Percentiles rank a stretch among this genome's conserved stretches.
These are phyloP conservation scores for Clarias macrocephalus DNA, from an alignment of 2,113 vertebrate genomes.

Conservation along the genomic window DNA sequence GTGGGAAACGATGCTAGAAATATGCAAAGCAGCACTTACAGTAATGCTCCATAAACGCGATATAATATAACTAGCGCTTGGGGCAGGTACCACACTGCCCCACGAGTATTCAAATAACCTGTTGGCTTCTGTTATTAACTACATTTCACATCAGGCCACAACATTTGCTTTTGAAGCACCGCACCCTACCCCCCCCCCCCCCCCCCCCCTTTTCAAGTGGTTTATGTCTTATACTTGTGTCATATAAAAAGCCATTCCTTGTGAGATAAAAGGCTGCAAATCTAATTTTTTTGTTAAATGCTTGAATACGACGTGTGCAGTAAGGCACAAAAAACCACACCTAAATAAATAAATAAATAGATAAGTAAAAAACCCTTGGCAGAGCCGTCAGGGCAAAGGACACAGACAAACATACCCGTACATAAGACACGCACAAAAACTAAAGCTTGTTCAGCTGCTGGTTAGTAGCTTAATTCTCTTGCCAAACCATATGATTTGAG, in stretches of 20 bases:
- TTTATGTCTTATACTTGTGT: background rate
- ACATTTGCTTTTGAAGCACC: background rate
- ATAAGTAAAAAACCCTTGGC: background rate
- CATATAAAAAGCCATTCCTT: background rate
- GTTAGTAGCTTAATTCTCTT: constrained; percentile 57
- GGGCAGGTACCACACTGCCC: background rate
- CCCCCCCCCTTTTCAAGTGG: no score
- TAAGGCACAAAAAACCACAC: background rate
- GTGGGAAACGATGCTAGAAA: background rate
- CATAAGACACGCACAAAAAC: constrained; percentile 44
- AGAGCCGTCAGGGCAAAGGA: constrained; percentile 53
- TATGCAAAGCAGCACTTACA: background rate
- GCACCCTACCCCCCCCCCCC: no score
- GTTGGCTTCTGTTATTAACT: no score
- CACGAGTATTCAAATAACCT: background rate
- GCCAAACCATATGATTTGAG: constrained; percentile 64
- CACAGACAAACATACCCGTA: constrained; percentile 29
- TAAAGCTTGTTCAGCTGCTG: constrained; percentile 67
- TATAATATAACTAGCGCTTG: background rate
- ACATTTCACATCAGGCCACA: background rate
- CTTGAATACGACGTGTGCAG: background rate
- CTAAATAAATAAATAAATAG: background rate
- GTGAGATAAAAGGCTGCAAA: background rate
- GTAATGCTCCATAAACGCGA: background rate
- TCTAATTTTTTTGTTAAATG: background rate